Evolutionary conservation across 2,888 invertebrate species (phyloP), one percentile per base, ranked within the genome.

Genomic region (Xestia xanthographa): DNA sequence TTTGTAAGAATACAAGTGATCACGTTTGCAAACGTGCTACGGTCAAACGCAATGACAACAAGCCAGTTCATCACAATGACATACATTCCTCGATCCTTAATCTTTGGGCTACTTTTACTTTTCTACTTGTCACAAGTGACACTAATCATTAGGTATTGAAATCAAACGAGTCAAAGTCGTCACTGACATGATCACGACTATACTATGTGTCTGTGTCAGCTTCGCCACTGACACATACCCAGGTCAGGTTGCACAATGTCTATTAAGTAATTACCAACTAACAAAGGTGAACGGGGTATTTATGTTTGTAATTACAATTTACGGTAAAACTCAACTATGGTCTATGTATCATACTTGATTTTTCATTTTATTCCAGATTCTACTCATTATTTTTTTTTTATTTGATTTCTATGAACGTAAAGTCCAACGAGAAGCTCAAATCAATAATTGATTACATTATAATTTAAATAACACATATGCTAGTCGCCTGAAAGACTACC

Each of bases 201-300:
- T n/a, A 38, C 53, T 58, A 22, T 68, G 68, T 67, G 83, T 48
- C 62, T 86, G 53, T 77, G 80, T 77, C 82, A 84, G 77, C 72
- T 45, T 67, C 71, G 77, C 77, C 78, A 88, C 76, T 75, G 83
- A 79, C 82, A 79, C 63, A 69, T 77, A 71, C 84, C 69, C 84
- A 66, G 79, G 81, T 81, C 87, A 83, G 69, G 77, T 87, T 87
- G 85, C 87, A 79, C 87, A 88, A 88, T 85, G 68, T 75, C 81
- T 85, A 83, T 87, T 81, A 81, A 80, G 83, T 88, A 85, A 85
- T 87, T 88, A 87, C 83, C 66, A 56, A 80, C 41, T 79, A 77
- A 87, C 85, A 87, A 87, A 88, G 87, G 87, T 88, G 79, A 85
- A 85, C 85, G 65, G 74, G 82, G 78, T 80, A 80, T 86, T 86